Base-by-base conservation (phyloP, 2,888 invertebrate genomes). In the Drosophila helvetica region DNA sequence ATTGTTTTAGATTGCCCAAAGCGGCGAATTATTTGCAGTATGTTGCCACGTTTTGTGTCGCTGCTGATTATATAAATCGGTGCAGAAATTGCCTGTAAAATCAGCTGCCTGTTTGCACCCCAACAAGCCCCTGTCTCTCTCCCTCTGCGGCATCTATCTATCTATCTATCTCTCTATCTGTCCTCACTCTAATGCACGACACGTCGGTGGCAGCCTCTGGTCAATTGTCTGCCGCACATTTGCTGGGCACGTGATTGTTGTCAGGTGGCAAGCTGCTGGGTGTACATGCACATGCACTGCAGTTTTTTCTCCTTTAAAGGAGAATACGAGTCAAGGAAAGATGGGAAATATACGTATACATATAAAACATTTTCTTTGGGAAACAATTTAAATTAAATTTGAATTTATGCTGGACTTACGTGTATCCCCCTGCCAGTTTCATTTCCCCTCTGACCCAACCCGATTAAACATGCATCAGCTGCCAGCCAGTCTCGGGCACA, bases 41-140 rank as follows among this genome's bases (percentile, higher is more conserved):
- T 86, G 87, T 79, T 81, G 84, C 84, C 77, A 79, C 81, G 78
- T 85, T 86, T 88, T 86, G 85, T 80, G 86, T 88, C 81, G 86
- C 76, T 65, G 77, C 85, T 84, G 81, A 84, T 84, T 86, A 86
- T 84, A 88, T 84, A 86, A 88, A 85, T 86, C 80, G 82, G 62
- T 65, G 61, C 75, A 57, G 33, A 76, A 77, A 79, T 77, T 78
- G 75, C 68, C 55, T 51, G 67, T 42, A 55, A 79, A 74, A 70
- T 77, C 77, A 50, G 61, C 73, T 46, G 51, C 25, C 47, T 30
- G 25, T 43, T 47, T 12, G 33, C 38, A 38, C 15, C n/a, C 15
- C 38, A n/a, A n/a, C 38, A n/a, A 38, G 15, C 38, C 12, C 54
- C 27, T 25, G 6, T 1, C 25, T 8, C 19, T 55, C 38, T 18